Evolutionary conservation across 2,113 vertebrate genomes (phyloP).

Genomic region (Salminus brasiliensis): DNA sequence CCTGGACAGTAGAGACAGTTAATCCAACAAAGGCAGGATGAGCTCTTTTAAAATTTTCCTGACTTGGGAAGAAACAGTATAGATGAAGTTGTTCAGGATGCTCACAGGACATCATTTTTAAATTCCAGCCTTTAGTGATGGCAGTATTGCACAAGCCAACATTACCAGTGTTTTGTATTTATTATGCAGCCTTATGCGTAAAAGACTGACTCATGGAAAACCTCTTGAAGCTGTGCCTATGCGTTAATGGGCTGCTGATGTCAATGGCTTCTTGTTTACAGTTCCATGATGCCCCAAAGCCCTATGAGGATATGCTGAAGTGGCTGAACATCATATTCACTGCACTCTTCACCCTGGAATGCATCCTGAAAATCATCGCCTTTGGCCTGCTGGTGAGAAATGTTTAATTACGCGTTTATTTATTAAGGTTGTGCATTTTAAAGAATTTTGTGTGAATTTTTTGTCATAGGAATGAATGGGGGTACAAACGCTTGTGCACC

Average conservation of each 20-base stretch:
- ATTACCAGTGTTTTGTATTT: too few species aligned
- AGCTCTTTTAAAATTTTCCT: too few species aligned
- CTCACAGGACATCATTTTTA: too few species aligned
- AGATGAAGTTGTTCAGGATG: too few species aligned
- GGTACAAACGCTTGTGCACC: too few species aligned
- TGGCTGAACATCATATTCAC: slow-evolving; percentile 96
- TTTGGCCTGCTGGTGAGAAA: slow-evolving; percentile 92
- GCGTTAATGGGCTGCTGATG: background rate
- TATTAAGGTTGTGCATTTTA: background rate
- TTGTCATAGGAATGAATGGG: too few species aligned
- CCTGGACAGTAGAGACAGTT: too few species aligned
- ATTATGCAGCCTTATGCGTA: too few species aligned
- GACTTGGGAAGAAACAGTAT: too few species aligned
- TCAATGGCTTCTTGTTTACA: slow-evolving; percentile 56
- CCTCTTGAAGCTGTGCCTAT: background rate
- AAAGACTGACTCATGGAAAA: background rate
- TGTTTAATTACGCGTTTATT: background rate
- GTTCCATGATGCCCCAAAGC: slow-evolving; percentile 88
- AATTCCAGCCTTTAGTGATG: too few species aligned
- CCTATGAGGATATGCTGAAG: slow-evolving; percentile 93
- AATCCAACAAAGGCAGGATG: too few species aligned
- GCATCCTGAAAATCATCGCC: slow-evolving; percentile 95
- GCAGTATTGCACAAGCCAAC: too few species aligned
- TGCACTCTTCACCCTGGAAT: slow-evolving; percentile 95
- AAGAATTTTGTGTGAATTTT: background rate